Base-by-base conservation (phyloP, 2,113 vertebrate genomes). In the Coregonus clupeaformis region DNA sequence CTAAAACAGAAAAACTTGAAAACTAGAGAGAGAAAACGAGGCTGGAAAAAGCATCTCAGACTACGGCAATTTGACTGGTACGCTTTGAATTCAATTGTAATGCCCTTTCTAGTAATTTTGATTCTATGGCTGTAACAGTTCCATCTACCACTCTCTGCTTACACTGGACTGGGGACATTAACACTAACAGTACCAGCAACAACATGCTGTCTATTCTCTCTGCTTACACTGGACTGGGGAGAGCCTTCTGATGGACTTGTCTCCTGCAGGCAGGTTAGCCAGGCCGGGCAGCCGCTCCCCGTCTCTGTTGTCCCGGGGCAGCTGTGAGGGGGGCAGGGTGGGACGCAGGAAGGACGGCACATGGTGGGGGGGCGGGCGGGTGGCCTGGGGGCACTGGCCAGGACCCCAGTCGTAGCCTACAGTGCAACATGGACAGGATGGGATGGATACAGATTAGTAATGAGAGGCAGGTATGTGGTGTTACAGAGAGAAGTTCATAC, bases 141-240 rank as follows among this genome's bases (percentile, higher is more conserved):
- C 36, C 9, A 42, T 42, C 36, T 42, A 42, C 36, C 36, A 30
- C 4, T 30, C 30, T 30, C 30, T 30, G 0, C 30, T 30, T 30
- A 4, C 30, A 30, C 30, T 30, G 30, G 30, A 30, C 30, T 30
- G 30, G 30, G 30, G 30, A 30, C 30, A 30, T 5, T 30, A 30
- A 30, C 30, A 30, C 30, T 30, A 30, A 30, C 30, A 30, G 30
- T 30, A 30, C 30, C 30, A 30, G 30, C 5, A 30, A 0, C 30
- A 30, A 30, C 30, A 30, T 30, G 30, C 30, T 30, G 30, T 30
- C 30, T 30, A 30, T 4, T 1, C 1, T 27, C 27, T 27, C 27
- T 27, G 27, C 76, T 75, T 32, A 82, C 77, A 69, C 57, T 69
- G 63, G 16, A 72, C 76, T 42, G 68, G 68, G 32, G 73, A 57